Conservation (phyloP, 2,888 invertebrate genomes). For the Desoria tigrina region DNA sequence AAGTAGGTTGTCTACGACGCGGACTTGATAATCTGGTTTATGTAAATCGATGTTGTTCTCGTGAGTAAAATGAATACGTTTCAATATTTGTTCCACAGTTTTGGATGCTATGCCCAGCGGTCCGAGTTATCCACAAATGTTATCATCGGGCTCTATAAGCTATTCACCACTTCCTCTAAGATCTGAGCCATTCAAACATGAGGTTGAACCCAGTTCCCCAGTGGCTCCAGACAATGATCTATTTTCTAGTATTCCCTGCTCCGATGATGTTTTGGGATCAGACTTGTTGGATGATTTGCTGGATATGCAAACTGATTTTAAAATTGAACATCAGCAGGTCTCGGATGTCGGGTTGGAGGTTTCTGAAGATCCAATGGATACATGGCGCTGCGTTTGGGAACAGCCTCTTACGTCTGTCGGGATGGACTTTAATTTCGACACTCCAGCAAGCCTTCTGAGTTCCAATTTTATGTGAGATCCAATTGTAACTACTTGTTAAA, state of each 20-base stretch:
- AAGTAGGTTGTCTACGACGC: too few relatives aligned
- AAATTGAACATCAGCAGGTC: conserved; percentile 36
- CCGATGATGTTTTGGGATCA: conserved; percentile 17
- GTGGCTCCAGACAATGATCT: conserved; percentile 19
- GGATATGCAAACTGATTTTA: conserved; percentile 43
- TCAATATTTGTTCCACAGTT: conserved; percentile 29
- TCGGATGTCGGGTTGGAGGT: conserved; percentile 26
- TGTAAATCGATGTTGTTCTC: background rate
- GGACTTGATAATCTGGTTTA: too few relatives aligned
- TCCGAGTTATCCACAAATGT: conserved; percentile 9
- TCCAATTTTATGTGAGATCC: background rate
- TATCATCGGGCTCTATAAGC: background rate
- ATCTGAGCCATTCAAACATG: conserved; percentile 14
- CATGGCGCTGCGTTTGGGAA: conserved; percentile 50
- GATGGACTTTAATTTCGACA: conserved; percentile 51
- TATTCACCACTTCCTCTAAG: background rate
- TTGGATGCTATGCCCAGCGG: conserved; percentile 45
- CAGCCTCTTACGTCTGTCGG: conserved; percentile 44
- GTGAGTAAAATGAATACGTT: background rate
- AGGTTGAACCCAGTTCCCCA: conserved; percentile 27
- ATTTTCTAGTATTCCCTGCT: conserved; percentile 22
- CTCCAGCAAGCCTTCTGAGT: background rate
- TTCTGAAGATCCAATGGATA: conserved; percentile 51
- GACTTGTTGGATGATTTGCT: conserved; percentile 30
- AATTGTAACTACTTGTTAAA: too few relatives aligned